These are phyloP conservation scores for Xiphophorus hellerii DNA, from an alignment of 2,113 vertebrate species.

Conservation along the genomic window DNA sequence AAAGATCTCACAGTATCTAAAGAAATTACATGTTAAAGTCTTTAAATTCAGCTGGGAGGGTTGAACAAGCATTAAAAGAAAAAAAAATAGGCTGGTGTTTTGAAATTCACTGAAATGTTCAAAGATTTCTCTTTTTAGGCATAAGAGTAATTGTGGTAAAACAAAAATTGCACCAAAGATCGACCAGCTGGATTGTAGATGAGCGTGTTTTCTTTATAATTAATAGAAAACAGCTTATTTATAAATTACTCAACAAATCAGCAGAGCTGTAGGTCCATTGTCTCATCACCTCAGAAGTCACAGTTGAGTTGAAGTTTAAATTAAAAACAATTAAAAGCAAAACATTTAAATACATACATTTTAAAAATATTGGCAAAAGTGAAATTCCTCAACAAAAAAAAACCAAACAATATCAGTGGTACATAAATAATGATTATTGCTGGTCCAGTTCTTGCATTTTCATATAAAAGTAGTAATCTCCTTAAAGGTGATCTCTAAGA, in stretches of 20 bases:
- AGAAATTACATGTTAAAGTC: slow-evolving; percentile 6
- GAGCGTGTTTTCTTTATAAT: slow-evolving; percentile 36
- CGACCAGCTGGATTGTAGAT: slow-evolving; percentile 34
- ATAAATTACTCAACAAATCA: slow-evolving; percentile 62
- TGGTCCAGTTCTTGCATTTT: slow-evolving; percentile 14
- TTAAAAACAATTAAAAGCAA: slow-evolving; percentile 7
- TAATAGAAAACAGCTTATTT: slow-evolving; percentile 54
- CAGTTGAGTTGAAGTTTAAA: slow-evolving; percentile 64
- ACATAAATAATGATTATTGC: slow-evolving; percentile 46
- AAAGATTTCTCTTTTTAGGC: slow-evolving; percentile 31
- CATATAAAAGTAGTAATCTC: slow-evolving; percentile 28
- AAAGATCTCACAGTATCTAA: slow-evolving; percentile 6
- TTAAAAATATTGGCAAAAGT: slow-evolving; percentile 44
- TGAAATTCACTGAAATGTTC: slow-evolving; percentile 28
- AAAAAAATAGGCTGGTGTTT: slow-evolving; percentile 25
- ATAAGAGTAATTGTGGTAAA: background rate
- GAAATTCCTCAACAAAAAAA: slow-evolving; percentile 49
- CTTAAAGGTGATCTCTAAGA: slow-evolving; percentile 16
- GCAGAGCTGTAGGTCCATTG: slow-evolving; percentile 65
- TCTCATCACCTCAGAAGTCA: slow-evolving; percentile 66
- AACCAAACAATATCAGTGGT: slow-evolving; percentile 48
- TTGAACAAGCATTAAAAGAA: slow-evolving; percentile 8
- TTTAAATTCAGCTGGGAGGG: slow-evolving; percentile 19
- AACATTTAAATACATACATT: slow-evolving; percentile 39
- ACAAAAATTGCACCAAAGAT: slow-evolving; percentile 19